A percentile compares a stretch with the other conserved stretches of the same genome.
Conservation (phyloP, 2,797 vertebrate species). For the Oceanodroma leucorhoa region DNA sequence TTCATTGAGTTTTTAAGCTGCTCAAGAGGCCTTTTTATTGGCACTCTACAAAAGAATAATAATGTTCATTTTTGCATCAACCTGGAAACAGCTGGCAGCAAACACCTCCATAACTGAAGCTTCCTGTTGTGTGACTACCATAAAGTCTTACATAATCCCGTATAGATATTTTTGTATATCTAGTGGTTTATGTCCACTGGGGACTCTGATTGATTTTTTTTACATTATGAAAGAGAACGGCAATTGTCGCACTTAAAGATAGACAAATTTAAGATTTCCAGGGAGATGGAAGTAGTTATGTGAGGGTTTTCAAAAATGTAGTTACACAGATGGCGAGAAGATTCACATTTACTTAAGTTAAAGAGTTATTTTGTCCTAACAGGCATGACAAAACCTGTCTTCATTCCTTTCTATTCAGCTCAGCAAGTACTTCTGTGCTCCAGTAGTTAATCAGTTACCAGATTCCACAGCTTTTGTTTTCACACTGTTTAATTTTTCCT, state of each 20-base stretch:
- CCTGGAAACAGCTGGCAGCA: neutral
- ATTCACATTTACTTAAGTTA: constrained; percentile 68
- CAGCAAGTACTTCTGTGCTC: constrained; percentile 71
- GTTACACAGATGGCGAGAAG: constrained; percentile 27
- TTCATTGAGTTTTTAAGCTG: neutral
- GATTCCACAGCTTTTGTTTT: constrained; percentile 75
- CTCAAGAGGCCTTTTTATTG: neutral
- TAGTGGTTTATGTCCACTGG: neutral
- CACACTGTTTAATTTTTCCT: constrained; percentile 65
- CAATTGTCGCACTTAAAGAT: neutral
- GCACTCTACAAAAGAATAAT: neutral
- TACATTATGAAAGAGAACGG: neutral
- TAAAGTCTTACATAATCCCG: constrained; percentile 1
- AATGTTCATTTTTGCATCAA: constrained; percentile 30
- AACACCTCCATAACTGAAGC: neutral
- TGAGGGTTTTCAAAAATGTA: constrained; percentile 34
- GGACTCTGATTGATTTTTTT: neutral
- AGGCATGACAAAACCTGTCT: constrained; percentile 84
- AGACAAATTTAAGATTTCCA: constrained; percentile 1
- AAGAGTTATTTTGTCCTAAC: constrained; percentile 73
- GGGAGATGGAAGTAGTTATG: neutral
- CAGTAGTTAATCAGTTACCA: constrained; percentile 82
- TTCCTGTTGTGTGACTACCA: constrained; percentile 21
- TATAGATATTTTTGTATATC: neutral
- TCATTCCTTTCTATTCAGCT: constrained; percentile 83